Evolutionary conservation across 2,888 invertebrate species (phyloP), one percentile per base, ranked within the genome.

Genomic region (Nowickia ferox): DNA sequence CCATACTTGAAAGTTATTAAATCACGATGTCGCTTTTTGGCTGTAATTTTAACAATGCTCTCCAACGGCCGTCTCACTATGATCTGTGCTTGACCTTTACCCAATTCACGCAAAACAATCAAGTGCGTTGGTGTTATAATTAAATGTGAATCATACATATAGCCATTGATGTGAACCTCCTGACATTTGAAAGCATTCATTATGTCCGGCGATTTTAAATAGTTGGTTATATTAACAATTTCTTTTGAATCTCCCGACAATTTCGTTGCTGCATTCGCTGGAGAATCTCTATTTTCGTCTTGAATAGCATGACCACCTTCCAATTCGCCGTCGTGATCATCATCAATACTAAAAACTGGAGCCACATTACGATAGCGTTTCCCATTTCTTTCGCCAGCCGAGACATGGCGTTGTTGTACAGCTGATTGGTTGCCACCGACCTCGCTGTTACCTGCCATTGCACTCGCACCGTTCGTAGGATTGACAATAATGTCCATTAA

Each of bases 1-100:
- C 98, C 98, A 92, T 99, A 99, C 92, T 98, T 98, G 92, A 99
- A 99, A 1, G 99, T 99, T 87, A 99, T 98, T 89, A 99, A 94
- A 93, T 99, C 98, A 0, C 99, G 98, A 92, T 97, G 97, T 79
- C 96, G 95, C 92, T 98, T 98, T 92, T 98, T 98, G 13, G 98
- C 98, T 1, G 99, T 99, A 86, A 99, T 99, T 94, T 98, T 98
- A 10, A 99, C 97, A 89, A 99, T 97, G 71, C 97, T 97, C 2
- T 97, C 96, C 75, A 99, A 94, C 0, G 97, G 97, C 77, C 98
- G 95, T 86, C 97, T 95, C 0, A 97, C 97, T 90, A 98, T 96
- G 0, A 99, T 95, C 92, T 97, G 96, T 0, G 97, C 98, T 88
- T 95, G 95, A 1, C 97, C 97, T 15, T 95, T 95, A 0, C 89